A percentile compares a stretch with the other conserved stretches of the same genome.
phyloP scores from a whole-genome alignment of 1,140 invertebrate genomes.

The Homalodisca vitripennis region DNA sequence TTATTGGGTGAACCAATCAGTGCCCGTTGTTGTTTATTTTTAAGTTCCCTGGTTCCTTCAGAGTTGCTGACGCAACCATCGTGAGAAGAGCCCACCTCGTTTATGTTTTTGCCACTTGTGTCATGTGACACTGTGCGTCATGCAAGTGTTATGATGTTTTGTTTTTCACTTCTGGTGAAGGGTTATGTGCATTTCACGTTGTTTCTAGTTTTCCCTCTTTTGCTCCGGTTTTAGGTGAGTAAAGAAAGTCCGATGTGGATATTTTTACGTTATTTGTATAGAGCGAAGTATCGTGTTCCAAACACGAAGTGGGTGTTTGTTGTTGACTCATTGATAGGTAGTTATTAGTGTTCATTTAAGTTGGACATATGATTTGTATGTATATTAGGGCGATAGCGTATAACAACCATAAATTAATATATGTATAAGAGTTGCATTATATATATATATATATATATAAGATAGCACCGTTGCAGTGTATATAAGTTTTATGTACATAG shows the following conservation, averaged over 20 bases:
- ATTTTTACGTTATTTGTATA: neutral
- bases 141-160: neutral
- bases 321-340: conserved; percentile 12
- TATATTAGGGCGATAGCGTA: conserved; percentile 19
- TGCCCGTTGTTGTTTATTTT: conserved; percentile 9
- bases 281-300: conserved; percentile 1
- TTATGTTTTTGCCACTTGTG: too few relatives aligned
- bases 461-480: conserved; percentile 26
- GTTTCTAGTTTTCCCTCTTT: conserved; percentile 8
- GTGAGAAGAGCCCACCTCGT: too few relatives aligned
- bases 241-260: neutral
- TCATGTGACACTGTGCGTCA: neutral
- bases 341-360: conserved; percentile 19
- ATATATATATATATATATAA: conserved; percentile 28
- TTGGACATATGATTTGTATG: conserved; percentile 21
- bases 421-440: conserved; percentile 25
- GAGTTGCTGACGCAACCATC: too few relatives aligned
- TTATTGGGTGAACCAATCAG: neutral
- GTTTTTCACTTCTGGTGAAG: conserved; percentile 7
- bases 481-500: conserved; percentile 26
- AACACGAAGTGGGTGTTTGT: conserved; percentile 21
- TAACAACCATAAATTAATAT: neutral
- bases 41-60: conserved; percentile 16
- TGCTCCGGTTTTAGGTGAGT: neutral
- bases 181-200: conserved; percentile 22